Base-by-base conservation (phyloP, 2,888 invertebrate species). In the Pollenia angustigena region DNA sequence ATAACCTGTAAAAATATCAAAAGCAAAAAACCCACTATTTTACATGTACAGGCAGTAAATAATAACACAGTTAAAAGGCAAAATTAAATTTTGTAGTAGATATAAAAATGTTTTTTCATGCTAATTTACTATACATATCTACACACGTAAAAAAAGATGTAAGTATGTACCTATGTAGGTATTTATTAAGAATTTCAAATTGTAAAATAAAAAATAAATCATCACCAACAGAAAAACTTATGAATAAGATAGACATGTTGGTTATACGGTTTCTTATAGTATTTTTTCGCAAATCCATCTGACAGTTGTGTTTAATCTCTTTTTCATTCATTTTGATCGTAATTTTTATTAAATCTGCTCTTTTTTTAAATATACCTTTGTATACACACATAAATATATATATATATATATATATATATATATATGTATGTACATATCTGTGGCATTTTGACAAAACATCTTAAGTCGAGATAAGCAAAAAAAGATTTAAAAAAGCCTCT, bases 1-100 rank as follows among this genome's bases (percentile, higher is more conserved):
- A 82, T 60, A 79, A 74, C 32, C 66, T 75, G 54, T 40, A 79
- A 68, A 78, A 64, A 66, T 14, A 74, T 23, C 58, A 75, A 42
- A 40, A 62, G 44, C 12, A 62, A 52, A 46, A 48, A 32, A 32
- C 32, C 32, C 32, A 32, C 32, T 32, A 32, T 32, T 32, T 32
- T 32, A 32, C 32, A 32, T 32, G 32, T 62, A 66, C 18, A 50
- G 52, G 40, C 46, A 56, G 58, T 72, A 56, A 72, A 72, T 46
- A 71, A 42, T 54, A 54, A 71, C 16, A 62, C 62, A 52, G 62
- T 48, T 32, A 42, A 62, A 14, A 32, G n/a, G 50, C 11, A n/a
- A 72, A 40, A 74, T 18, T 14, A 40, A 40, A 7, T 32, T 32
- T 32, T 32, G 0, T 32, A 32, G 6, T 32, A 32, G 32, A 6